phyloP scores from a whole-genome alignment of 2,797 vertebrate species.

The Spea hammondii region DNA sequence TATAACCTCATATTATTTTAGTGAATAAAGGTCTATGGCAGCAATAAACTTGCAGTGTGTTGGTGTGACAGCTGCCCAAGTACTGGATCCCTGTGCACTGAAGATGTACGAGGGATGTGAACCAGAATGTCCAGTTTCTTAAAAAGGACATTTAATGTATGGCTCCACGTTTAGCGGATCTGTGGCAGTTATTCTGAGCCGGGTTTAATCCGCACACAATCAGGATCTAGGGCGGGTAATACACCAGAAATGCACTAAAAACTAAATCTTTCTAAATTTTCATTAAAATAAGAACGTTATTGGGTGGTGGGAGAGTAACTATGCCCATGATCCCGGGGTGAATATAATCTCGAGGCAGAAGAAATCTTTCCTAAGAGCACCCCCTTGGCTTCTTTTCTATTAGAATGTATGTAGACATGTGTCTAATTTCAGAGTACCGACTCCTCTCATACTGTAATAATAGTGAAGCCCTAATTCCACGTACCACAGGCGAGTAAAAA shows the following conservation, averaged over 20 bases:
- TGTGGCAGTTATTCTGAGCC: background rate
- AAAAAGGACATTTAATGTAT: background rate
- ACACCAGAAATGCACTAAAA: background rate
- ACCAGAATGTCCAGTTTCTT: background rate
- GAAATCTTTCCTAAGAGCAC: too few species aligned
- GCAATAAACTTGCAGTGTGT: too few species aligned
- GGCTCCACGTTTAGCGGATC: constrained; percentile 12
- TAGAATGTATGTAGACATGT: too few species aligned
- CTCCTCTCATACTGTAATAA: too few species aligned
- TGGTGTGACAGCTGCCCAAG: background rate
- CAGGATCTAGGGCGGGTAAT: too few species aligned
- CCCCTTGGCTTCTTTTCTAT: too few species aligned
- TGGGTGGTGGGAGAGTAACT: background rate
- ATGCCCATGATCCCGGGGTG: background rate
- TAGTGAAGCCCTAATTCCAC: too few species aligned
- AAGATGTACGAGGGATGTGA: background rate
- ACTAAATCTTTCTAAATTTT: background rate
- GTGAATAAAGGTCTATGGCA: background rate
- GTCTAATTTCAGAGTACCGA: too few species aligned
- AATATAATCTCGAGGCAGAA: background rate
- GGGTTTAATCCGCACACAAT: too few species aligned
- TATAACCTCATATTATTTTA: background rate
- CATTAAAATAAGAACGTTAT: background rate
- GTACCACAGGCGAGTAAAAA: too few species aligned
- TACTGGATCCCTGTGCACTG: background rate